Conservation (phyloP, 2,113 vertebrate genomes). For the Edolisoma coerulescens region DNA sequence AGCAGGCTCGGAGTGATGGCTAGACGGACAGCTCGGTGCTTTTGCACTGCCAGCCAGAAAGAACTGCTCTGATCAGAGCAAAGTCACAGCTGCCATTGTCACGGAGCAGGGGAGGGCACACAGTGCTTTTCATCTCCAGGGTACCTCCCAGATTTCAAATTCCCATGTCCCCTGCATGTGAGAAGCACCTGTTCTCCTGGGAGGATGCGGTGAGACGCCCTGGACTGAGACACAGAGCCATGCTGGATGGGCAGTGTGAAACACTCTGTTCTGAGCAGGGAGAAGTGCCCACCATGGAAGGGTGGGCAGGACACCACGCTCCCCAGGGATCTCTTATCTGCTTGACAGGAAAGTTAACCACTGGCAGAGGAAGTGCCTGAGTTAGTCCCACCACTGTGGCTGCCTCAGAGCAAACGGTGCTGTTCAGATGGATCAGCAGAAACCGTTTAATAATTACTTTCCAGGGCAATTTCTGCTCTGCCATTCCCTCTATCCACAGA, state of each 20-base stretch:
- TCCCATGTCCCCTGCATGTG: background rate
- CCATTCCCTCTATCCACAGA: background rate
- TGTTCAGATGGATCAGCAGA: background rate
- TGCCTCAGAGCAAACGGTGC: background rate
- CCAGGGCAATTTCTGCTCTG: slow-evolving; percentile 14
- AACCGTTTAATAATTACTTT: slow-evolving; percentile 39
- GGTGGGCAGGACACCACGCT: background rate
- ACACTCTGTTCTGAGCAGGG: background rate
- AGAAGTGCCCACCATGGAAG: background rate
- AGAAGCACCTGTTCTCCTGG: background rate
- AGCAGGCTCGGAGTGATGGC: slow-evolving; percentile 43
- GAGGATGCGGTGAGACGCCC: background rate
- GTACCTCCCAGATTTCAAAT: background rate
- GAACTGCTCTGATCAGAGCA: background rate
- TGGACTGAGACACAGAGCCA: background rate
- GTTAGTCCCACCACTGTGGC: background rate
- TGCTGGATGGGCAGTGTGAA: background rate
- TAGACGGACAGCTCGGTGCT: slow-evolving; percentile 28
- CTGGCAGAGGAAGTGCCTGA: background rate
- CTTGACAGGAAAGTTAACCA: background rate
- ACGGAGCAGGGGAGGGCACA: background rate
- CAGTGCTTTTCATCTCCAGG: background rate
- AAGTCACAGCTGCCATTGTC: background rate
- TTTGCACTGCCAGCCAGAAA: background rate
- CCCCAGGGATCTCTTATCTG: background rate